Evolutionary conservation across 2,888 invertebrate species (phyloP).

Genomic region (Antheraea yamamai): DNA sequence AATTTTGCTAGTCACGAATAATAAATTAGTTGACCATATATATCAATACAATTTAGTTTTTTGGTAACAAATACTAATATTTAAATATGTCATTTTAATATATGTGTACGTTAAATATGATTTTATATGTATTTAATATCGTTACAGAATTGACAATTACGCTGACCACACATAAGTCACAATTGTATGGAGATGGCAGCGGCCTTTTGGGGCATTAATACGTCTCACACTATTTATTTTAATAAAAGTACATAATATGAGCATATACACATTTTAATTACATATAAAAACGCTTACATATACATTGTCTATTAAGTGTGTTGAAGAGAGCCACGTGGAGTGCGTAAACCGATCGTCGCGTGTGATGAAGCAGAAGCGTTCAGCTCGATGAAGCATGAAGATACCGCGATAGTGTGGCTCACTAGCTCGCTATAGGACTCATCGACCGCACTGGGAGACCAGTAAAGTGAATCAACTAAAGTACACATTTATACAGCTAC

Average conservation of each 20-base stretch:
- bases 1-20: not conserved
- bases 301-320: not conserved
- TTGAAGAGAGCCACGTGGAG: constrained; percentile 38
- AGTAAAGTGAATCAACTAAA: constrained; percentile 2
- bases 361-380: constrained; percentile 71
- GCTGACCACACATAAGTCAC: not conserved
- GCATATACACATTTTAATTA: not conserved
- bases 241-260: too few relatives aligned
- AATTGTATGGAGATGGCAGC: too few relatives aligned
- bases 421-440: constrained; percentile 60
- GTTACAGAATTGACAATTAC: too few relatives aligned
- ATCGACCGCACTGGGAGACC: constrained; percentile 21
- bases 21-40: not conserved
- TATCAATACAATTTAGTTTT: not conserved
- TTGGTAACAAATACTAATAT: not conserved
- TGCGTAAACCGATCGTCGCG: constrained; percentile 51
- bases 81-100: not conserved
- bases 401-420: constrained; percentile 77
- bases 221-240: too few relatives aligned
- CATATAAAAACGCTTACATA: not conserved
- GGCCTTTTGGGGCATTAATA: too few relatives aligned
- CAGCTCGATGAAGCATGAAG: constrained; percentile 72
- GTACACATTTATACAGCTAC: not conserved
- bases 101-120: too few relatives aligned
- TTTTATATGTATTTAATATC: too few relatives aligned